phyloP scores from a whole-genome alignment of 2,797 vertebrate species.

The Rhynchotus rufescens region DNA sequence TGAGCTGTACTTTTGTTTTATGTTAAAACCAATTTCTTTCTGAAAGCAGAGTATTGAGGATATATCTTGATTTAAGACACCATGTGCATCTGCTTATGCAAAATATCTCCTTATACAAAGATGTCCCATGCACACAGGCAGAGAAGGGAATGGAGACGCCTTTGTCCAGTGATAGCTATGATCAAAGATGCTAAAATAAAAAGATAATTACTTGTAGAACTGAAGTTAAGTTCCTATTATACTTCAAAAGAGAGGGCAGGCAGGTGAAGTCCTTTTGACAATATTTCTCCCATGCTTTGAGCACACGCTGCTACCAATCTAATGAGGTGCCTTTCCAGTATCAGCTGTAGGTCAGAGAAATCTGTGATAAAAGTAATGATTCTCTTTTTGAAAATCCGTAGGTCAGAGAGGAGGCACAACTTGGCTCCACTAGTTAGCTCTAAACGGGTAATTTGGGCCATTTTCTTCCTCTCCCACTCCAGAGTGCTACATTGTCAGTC shows the following conservation, averaged over 20 bases:
- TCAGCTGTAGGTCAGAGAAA: slow-evolving; percentile 43
- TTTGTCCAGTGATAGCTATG: neutral
- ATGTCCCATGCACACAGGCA: neutral
- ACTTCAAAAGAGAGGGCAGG: neutral
- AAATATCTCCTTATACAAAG: neutral
- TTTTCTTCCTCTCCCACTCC: neutral
- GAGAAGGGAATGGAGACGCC: neutral
- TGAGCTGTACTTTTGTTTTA: neutral
- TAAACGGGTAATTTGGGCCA: neutral
- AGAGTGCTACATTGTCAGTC: neutral
- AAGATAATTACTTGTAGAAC: slow-evolving; percentile 9
- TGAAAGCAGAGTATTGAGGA: neutral
- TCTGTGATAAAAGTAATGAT: slow-evolving; percentile 48
- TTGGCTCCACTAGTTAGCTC: neutral
- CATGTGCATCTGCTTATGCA: neutral
- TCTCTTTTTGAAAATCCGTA: slow-evolving; percentile 28
- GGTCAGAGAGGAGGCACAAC: slow-evolving; percentile 6
- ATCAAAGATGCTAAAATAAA: slow-evolving; percentile 14
- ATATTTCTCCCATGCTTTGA: slow-evolving; percentile 4
- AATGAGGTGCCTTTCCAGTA: slow-evolving; percentile 11
- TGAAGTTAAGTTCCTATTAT: neutral
- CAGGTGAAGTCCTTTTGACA: neutral
- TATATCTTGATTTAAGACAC: neutral
- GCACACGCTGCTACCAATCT: neutral
- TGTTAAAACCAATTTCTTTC: neutral